These are phyloP conservation scores for Latrodectus geometricus DNA, from an alignment of 1,140 invertebrate genomes.

Conservation along the genomic window DNA sequence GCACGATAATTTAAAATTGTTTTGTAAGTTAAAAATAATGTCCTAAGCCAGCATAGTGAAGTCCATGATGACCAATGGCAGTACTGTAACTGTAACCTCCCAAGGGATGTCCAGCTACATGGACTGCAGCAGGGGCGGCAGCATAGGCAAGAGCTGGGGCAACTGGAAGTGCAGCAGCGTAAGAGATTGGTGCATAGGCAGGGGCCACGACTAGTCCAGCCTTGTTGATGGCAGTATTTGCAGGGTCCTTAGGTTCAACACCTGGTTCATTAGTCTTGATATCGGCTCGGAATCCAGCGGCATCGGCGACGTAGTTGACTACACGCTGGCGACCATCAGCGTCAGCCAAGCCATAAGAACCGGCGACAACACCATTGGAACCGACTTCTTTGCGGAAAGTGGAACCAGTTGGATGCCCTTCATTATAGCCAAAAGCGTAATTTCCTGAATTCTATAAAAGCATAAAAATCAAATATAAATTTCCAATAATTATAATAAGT, in stretches of 20 bases:
- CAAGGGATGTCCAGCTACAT: constrained; percentile 17
- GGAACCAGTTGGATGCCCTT: background rate
- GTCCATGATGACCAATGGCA: constrained; percentile 9
- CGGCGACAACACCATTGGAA: constrained; percentile 32
- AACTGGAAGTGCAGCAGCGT: background rate
- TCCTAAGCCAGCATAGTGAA: background rate
- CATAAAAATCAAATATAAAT: background rate
- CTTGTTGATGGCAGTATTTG: constrained; percentile 50
- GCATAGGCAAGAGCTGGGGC: constrained; percentile 10
- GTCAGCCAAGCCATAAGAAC: constrained; percentile 61
- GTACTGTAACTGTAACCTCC: constrained; percentile 50
- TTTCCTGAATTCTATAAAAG: background rate
- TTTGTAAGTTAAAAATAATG: too few species aligned
- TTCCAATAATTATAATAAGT: too few species aligned
- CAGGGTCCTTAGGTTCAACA: constrained; percentile 56
- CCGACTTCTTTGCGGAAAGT: background rate
- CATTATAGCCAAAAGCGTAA: background rate
- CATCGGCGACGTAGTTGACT: constrained; percentile 57
- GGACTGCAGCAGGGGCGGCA: background rate
- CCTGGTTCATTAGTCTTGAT: constrained; percentile 62
- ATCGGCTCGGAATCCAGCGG: constrained; percentile 64
- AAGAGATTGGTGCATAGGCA: background rate
- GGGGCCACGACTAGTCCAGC: constrained; percentile 31
- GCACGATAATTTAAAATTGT: too few species aligned
- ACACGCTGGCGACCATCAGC: constrained; percentile 38